These are phyloP conservation scores for Eospalax fontanierii DNA, from an alignment of 2,797 vertebrate species.

Conservation along the genomic window DNA sequence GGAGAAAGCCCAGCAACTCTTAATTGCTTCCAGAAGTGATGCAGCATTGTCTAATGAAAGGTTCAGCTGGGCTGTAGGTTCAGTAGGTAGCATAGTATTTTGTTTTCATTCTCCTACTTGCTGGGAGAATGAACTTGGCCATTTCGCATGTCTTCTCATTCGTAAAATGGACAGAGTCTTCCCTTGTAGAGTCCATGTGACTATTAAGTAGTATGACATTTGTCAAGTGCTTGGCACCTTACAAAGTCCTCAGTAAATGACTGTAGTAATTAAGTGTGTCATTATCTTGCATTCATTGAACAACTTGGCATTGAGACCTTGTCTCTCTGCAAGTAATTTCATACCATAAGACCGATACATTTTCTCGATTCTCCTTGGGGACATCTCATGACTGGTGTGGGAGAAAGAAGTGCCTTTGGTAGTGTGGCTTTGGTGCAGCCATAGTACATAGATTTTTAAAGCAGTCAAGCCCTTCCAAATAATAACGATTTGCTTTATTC, in stretches of 20 bases:
- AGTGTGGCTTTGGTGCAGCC: not conserved
- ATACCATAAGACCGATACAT: not conserved
- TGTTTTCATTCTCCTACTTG: slow-evolving; percentile 47
- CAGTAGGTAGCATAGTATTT: not conserved
- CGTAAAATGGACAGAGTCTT: slow-evolving; percentile 52
- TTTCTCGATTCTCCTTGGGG: not conserved
- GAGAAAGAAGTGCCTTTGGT: slow-evolving; percentile 38
- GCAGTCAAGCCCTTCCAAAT: slow-evolving; percentile 4
- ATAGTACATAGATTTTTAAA: not conserved
- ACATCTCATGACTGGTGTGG: not conserved
- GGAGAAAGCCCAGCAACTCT: not conserved
- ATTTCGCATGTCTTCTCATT: slow-evolving; percentile 43
- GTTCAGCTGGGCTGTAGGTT: not conserved
- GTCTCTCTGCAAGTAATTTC: slow-evolving; percentile 12
- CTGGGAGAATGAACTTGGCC: not conserved
- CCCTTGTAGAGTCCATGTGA: not conserved
- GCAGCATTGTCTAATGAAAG: not conserved
- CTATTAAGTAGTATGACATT: slow-evolving; percentile 28
- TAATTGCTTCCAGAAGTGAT: not conserved
- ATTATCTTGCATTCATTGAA: slow-evolving; percentile 19
- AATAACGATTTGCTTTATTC: slow-evolving; percentile 3
- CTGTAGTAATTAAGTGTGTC: not conserved
- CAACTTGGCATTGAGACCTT: not conserved
- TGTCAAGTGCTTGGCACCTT: slow-evolving; percentile 3
- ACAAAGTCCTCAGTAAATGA: slow-evolving; percentile 17